Conservation (phyloP, 2,888 invertebrate genomes). For the Mystacides longicornis region DNA sequence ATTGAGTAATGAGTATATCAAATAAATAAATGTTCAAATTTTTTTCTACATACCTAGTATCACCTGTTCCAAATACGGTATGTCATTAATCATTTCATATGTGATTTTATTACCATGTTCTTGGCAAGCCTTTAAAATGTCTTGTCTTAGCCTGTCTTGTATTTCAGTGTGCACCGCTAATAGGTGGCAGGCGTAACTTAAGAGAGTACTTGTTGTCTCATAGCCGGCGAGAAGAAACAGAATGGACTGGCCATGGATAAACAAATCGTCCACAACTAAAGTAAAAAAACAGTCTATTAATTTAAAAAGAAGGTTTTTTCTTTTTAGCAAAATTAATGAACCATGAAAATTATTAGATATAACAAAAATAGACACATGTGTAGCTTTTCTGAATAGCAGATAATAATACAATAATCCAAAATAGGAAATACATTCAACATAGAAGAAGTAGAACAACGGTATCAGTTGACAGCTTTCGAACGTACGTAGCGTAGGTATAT, state of each 20-base stretch:
- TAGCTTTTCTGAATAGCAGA: too few species aligned
- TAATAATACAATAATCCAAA: too few species aligned
- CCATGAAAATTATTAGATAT: background rate
- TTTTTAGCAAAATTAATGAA: background rate
- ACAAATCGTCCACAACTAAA: slow-evolving; percentile 46
- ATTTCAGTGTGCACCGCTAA: slow-evolving; percentile 44
- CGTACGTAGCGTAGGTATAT: too few species aligned
- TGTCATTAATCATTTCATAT: slow-evolving; percentile 28
- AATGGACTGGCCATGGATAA: slow-evolving; percentile 50
- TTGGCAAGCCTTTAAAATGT: slow-evolving; percentile 37
- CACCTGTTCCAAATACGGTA: slow-evolving; percentile 31
- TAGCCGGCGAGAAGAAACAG: slow-evolving; percentile 54
- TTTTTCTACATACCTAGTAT: slow-evolving; percentile 25
- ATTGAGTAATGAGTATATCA: too few species aligned
- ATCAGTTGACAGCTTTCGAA: too few species aligned
- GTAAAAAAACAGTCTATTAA: slow-evolving; percentile 17
- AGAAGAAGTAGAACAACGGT: too few species aligned
- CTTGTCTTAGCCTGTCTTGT: slow-evolving; percentile 41
- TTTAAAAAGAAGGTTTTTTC: background rate
- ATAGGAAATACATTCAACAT: too few species aligned
- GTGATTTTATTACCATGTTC: slow-evolving; percentile 32
- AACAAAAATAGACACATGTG: background rate
- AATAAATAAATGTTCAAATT: background rate
- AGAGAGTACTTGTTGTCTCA: slow-evolving; percentile 53
- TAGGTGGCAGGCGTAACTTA: slow-evolving; percentile 48